Percentiles rank a stretch among this genome's conserved stretches.
phyloP scores from a whole-genome alignment of 2,888 invertebrate genomes.

The Eristalis pertinax region DNA sequence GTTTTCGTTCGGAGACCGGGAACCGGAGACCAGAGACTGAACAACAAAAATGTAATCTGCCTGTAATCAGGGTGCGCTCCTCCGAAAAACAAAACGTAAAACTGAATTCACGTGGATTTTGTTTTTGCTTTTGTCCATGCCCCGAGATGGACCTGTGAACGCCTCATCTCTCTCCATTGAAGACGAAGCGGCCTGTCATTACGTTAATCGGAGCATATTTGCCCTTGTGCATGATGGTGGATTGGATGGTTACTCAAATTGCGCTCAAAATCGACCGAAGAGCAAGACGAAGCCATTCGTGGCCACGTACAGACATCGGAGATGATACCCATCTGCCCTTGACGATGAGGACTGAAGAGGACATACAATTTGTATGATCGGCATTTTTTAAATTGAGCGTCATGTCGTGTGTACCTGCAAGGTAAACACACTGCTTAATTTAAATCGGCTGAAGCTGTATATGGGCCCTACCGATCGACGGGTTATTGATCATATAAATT shows the following conservation, averaged over 20 bases:
- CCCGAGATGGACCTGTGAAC: constrained; percentile 52
- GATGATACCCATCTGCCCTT: constrained; percentile 52
- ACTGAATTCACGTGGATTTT: neutral
- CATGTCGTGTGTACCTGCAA: constrained; percentile 63
- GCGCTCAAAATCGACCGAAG: constrained; percentile 12
- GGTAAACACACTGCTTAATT: constrained; percentile 55
- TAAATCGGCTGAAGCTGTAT: constrained; percentile 17
- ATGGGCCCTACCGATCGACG: constrained; percentile 16
- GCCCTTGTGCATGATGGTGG: constrained; percentile 75
- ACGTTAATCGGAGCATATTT: constrained; percentile 79
- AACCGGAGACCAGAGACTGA: constrained; percentile 4
- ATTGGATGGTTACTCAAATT: constrained; percentile 53
- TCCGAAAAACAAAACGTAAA: neutral
- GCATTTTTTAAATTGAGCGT: constrained; percentile 31
- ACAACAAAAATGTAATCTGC: constrained; percentile 63
- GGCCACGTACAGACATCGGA: constrained; percentile 11
- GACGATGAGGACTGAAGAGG: constrained; percentile 15
- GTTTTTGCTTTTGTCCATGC: constrained; percentile 26
- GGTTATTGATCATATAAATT: constrained; percentile 62
- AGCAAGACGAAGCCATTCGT: neutral
- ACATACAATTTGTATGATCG: constrained; percentile 52
- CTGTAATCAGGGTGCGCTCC: constrained; percentile 62
- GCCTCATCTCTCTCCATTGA: constrained; percentile 42
- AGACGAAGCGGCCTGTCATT: constrained; percentile 77
- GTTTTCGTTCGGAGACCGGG: neutral